Evolutionary conservation across 2,888 invertebrate species (phyloP), one percentile per base, ranked within the genome.

Genomic region (Rhagophthalmus giganteus): DNA sequence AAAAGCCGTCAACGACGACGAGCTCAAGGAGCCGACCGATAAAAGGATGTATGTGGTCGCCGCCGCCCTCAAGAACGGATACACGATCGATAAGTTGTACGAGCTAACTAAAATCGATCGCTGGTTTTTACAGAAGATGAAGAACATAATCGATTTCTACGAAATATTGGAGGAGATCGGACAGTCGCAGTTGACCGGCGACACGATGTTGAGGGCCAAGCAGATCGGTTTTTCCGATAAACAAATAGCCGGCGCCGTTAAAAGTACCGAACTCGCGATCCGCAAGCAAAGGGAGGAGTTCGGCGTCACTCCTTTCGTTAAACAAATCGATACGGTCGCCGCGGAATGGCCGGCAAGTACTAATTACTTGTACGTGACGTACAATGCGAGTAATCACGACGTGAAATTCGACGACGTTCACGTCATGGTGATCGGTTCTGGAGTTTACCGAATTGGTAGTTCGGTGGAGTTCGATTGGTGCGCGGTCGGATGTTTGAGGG

Each of bases 381-480:
- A 99, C 74, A 97, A 95, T 71, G 98, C 90, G 0, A 76, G 71
- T 1, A 79, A 82, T 16, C 89, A 94, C 71, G 96, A 97, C 69
- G 71, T 96, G 30, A 78, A 80, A n/a, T 92, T 91, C 63, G 84
- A 85, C 0, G 89, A 88, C 8, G 85, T 85, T 37, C 87, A 84
- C 63, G 85, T 82, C 0, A 91, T 95, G 85, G 96, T 96, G 1
- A 84, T 96, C 33, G 96, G 95, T 14, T 95, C 95, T 2, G 96
- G 96, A 3, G 96, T 97, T 1, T 97, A 97, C 69, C 84, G 97
- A 47, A 97, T 97, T 60, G 97, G 96, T n/a, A 94, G 96, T 70
- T 98, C 97, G 0, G 99, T 99, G 3, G 99, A 99, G 76, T 99
- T 99, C 74, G 99, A 99, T 77, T 99, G 97, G 90, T 99, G 98